Evolutionary conservation across 2,888 invertebrate genomes (phyloP).

Genomic region (Sceliomorpha sp.): DNA sequence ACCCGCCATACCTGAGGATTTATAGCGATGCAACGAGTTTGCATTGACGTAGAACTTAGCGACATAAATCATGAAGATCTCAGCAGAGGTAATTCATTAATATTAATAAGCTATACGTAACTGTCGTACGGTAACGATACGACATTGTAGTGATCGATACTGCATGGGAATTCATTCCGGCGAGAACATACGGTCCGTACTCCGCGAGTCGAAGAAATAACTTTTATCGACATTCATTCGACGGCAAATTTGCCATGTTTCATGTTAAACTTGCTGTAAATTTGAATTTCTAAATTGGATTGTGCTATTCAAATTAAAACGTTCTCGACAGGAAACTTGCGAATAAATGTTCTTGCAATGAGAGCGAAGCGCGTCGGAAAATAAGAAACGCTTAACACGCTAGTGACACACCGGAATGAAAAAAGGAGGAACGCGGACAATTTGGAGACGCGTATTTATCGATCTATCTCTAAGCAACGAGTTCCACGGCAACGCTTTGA

Average conservation of each 20-base stretch:
- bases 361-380: conserved; percentile 25
- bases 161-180: conserved; percentile 54
- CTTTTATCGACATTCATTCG: conserved; percentile 56
- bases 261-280: conserved; percentile 53
- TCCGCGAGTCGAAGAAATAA: conserved; percentile 52
- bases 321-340: conserved; percentile 19
- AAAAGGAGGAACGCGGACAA: conserved; percentile 26
- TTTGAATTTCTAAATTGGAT: conserved; percentile 54
- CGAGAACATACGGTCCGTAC: conserved; percentile 53
- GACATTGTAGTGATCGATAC: conserved; percentile 63
- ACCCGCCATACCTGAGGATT: conserved; percentile 74
- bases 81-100: conserved; percentile 76
- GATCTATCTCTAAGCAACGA: conserved; percentile 40
- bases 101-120: conserved; percentile 78
- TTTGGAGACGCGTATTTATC: conserved; percentile 39
- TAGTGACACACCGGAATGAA: conserved; percentile 2
- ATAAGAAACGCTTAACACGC: conserved; percentile 44
- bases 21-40: conserved; percentile 76
- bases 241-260: conserved; percentile 55
- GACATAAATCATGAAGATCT: conserved; percentile 76
- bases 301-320: conserved; percentile 51
- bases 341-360: conserved; percentile 37
- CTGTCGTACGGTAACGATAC: conserved; percentile 72
- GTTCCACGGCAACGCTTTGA: conserved; percentile 33
- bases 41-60: conserved; percentile 73